Conservation (phyloP, 53 echinoderm and acorn worm species). For the Antedon mediterranea region DNA sequence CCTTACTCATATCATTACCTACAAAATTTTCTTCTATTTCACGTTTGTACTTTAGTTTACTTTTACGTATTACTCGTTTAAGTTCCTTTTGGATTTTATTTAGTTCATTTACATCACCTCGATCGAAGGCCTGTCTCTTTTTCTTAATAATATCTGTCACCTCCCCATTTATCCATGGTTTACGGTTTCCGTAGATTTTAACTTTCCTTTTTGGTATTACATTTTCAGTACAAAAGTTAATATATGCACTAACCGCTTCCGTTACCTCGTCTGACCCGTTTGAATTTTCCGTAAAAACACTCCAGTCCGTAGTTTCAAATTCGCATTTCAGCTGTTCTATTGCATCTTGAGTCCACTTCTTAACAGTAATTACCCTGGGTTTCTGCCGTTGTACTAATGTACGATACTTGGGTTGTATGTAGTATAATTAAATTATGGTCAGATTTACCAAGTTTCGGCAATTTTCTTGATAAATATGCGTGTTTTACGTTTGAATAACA, state of each 20-base stretch:
- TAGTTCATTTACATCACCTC: background rate
- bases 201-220: background rate
- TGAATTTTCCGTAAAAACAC: background rate
- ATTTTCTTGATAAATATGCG: background rate
- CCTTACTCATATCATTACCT: background rate
- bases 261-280: background rate
- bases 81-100: background rate
- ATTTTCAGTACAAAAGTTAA: background rate
- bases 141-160: background rate
- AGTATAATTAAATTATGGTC: constrained; percentile 6
- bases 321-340: background rate
- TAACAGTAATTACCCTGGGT: background rate
- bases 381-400: constrained; percentile 7
- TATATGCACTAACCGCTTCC: background rate
- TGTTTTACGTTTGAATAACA: constrained; percentile 6
- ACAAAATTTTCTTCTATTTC: background rate
- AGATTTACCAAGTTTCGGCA: constrained; percentile 2
- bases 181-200: background rate
- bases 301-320: background rate
- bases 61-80: background rate
- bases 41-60: background rate
- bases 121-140: background rate
- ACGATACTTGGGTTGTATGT: constrained; percentile 1
- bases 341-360: background rate
- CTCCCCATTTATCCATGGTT: background rate